Percentiles rank a stretch among this genome's conserved stretches.
phyloP scores from a whole-genome alignment of 2,888 invertebrate genomes.

The Acholoe squamosa region DNA sequence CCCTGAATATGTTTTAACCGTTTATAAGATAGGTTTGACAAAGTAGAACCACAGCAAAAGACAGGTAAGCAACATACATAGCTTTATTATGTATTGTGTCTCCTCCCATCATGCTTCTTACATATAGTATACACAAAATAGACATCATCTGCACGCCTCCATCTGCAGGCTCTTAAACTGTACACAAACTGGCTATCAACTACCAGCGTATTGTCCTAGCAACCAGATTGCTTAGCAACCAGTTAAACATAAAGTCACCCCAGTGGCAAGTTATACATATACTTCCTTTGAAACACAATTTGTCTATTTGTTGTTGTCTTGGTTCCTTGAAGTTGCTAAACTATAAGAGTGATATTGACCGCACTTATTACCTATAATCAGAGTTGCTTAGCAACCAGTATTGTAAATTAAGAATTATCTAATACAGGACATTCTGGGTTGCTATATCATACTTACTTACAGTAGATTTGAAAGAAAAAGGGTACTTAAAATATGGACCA shows the following conservation, averaged over 20 bases:
- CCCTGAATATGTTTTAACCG: no score
- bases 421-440: not conserved
- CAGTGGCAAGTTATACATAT: conserved; percentile 42
- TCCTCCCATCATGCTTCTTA: not conserved
- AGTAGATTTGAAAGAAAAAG: conserved; percentile 14
- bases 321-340: not conserved
- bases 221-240: conserved; percentile 52
- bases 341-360: not conserved
- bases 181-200: not conserved
- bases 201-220: conserved; percentile 11
- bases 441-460: not conserved
- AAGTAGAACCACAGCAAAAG: not conserved
- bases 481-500: not conserved
- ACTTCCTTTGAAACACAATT: not conserved
- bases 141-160: not conserved
- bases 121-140: conserved; percentile 55
- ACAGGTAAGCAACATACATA: conserved; percentile 52
- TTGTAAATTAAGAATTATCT: not conserved
- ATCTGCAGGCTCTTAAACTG: not conserved
- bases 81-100: conserved; percentile 37
- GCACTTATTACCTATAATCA: not conserved
- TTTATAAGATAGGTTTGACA: no score
- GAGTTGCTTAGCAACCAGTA: conserved; percentile 40
- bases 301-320: not conserved
- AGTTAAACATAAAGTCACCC: conserved; percentile 23